phyloP scores from a whole-genome alignment of 2,113 vertebrate species.

The Vimba vimba region DNA sequence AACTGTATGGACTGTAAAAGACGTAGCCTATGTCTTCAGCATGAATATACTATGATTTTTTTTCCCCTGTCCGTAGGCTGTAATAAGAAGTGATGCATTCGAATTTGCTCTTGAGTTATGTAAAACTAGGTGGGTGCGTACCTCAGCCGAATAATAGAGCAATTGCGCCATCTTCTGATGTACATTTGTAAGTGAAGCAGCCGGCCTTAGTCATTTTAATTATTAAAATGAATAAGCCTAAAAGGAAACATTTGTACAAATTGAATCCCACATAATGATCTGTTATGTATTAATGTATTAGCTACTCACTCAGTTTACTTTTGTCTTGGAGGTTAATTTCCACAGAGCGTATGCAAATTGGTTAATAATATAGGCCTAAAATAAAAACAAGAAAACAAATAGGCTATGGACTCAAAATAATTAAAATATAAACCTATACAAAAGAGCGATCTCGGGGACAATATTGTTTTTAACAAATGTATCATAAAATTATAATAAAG shows the following conservation, averaged over 20 bases:
- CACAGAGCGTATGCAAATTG: neutral
- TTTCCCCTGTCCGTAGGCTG: neutral
- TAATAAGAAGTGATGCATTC: neutral
- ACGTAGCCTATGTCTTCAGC: neutral
- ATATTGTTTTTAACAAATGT: neutral
- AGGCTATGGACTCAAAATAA: neutral
- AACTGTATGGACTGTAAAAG: neutral
- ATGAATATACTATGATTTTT: neutral
- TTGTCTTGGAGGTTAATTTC: too few relatives aligned
- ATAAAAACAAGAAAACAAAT: neutral
- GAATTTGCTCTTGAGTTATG: neutral
- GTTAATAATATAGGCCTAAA: neutral
- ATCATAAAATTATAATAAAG: neutral
- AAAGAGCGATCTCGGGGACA: neutral
- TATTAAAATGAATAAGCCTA: too few relatives aligned
- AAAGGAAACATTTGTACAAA: neutral
- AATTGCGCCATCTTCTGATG: conserved; percentile 51
- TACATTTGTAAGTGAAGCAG: neutral
- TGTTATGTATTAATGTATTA: neutral
- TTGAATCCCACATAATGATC: neutral
- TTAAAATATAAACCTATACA: neutral
- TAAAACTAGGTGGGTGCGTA: too few relatives aligned
- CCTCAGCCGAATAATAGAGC: conserved; percentile 1
- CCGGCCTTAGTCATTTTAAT: neutral
- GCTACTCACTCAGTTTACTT: too few relatives aligned